These are phyloP conservation scores for Druceiella hillmani DNA, from an alignment of 2,888 invertebrate species.

Conservation along the genomic window DNA sequence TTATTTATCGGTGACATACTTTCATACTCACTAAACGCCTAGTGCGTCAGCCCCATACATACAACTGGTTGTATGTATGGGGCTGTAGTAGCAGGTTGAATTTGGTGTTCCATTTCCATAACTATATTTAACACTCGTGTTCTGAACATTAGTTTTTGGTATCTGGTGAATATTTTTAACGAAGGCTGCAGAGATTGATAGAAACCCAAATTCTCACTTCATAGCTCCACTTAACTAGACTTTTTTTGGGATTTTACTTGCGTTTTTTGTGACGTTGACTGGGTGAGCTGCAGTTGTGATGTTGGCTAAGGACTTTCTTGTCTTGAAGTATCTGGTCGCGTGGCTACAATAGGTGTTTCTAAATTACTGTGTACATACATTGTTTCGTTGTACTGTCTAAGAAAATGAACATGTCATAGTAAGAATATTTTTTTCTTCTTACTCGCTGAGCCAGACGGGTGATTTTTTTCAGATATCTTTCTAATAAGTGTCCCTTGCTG, in stretches of 20 bases:
- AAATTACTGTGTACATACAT: too few relatives aligned
- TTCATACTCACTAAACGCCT: too few relatives aligned
- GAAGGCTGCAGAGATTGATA: constrained; percentile 15
- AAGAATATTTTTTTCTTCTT: constrained; percentile 13
- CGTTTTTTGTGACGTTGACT: too few relatives aligned
- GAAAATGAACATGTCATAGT: constrained; percentile 12
- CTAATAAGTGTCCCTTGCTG: constrained; percentile 15
- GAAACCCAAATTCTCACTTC: constrained; percentile 16
- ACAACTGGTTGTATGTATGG: too few relatives aligned
- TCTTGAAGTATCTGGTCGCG: too few relatives aligned
- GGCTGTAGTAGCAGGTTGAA: too few relatives aligned
- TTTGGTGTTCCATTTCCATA: constrained; percentile 11
- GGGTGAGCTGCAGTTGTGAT: too few relatives aligned
- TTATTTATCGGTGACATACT: too few relatives aligned
- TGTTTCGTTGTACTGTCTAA: too few relatives aligned
- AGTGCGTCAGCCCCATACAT: too few relatives aligned
- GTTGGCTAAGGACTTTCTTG: too few relatives aligned
- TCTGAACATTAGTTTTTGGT: constrained; percentile 14
- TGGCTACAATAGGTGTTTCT: too few relatives aligned
- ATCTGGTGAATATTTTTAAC: constrained; percentile 11
- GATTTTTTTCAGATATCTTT: constrained; percentile 11
- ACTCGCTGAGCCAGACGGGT: constrained; percentile 8
- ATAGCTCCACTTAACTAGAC: constrained; percentile 13
- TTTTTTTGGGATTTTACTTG: constrained; percentile 12
- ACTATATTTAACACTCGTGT: constrained; percentile 10